Percentiles rank a stretch among this genome's conserved stretches.
Conservation (phyloP, 2,888 invertebrate genomes). For the Chrysolina haemoptera region DNA sequence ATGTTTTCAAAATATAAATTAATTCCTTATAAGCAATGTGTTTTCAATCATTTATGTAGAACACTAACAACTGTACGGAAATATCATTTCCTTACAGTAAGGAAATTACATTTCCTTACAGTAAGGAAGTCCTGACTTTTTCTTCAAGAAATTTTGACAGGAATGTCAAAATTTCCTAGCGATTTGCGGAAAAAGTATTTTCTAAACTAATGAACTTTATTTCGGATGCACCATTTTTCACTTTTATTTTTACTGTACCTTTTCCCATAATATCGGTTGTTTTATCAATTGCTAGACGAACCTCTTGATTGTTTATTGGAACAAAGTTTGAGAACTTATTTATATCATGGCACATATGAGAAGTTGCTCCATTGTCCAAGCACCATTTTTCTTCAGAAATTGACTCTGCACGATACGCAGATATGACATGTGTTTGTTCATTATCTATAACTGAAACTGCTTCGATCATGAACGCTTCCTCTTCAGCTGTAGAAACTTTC, state of each 20-base stretch:
- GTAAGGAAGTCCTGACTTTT: no score
- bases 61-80: no score
- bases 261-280: not conserved
- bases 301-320: not conserved
- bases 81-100: no score
- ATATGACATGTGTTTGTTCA: not conserved
- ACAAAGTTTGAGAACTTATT: not conserved
- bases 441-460: not conserved
- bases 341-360: not conserved
- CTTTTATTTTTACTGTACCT: not conserved
- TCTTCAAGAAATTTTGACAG: no score
- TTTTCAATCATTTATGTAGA: no score
- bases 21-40: no score
- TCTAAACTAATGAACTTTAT: not conserved
- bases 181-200: no score
- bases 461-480: not conserved
- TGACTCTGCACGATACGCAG: not conserved
- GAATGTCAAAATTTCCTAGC: no score
- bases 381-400: not conserved
- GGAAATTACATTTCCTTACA: not conserved
- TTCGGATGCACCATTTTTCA: not conserved
- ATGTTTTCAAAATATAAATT: no score
- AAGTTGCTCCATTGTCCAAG: not conserved
- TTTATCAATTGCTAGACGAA: slow-evolving; percentile 5
- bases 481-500: not conserved